Base-by-base conservation (phyloP, 1,140 invertebrate genomes). In the Eurosta solidaginis region DNA sequence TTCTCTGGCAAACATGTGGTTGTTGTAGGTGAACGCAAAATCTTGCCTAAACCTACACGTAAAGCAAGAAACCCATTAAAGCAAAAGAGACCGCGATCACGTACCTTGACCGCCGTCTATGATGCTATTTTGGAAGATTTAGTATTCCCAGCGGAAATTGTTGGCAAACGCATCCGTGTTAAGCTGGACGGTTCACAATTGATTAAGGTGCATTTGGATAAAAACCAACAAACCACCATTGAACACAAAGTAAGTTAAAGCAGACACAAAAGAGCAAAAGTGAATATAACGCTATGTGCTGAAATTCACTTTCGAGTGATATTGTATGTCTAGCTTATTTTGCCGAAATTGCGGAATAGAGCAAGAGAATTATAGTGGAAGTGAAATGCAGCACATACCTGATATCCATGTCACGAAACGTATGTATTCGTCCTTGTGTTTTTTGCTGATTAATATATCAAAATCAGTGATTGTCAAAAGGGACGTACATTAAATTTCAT, bases 1-100 rank as follows among this genome's bases (percentile, higher is more conserved):
- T 99, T 99, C 90, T 97, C 96, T 86, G 98, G 98, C 44, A 98
- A 97, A 88, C 97, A 99, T 90, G 97, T 99, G 27, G 97, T 99
- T 78, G 98, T 99, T 87, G 93, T 99, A 89, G 98, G 97, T 50
- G 95, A 99, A 90, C 93, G 98, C 82, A 97, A 97, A 88, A 99
- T 99, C 88, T 90, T 99, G 77, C 96, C 97, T 52, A 99, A 99
- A 89, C 98, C 98, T 44, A 98, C 96, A 52, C 92, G 97, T 82
- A 99, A 99, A 90, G 96, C 95, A 1, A 95, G 96, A 80, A 95
- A 93, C 74, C 96, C 96, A 82, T 94, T 94, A 84, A 99, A 99
- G 92, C 98, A 99, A 88, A 99, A 99, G 92, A 92, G 98, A 88
- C 98, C 98, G 78, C 93, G 96, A 83, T 92, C 92, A 59, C 91